Evolutionary conservation across 2,888 invertebrate species (phyloP).

Genomic region (Cataglyphis rosenhaueri): DNA sequence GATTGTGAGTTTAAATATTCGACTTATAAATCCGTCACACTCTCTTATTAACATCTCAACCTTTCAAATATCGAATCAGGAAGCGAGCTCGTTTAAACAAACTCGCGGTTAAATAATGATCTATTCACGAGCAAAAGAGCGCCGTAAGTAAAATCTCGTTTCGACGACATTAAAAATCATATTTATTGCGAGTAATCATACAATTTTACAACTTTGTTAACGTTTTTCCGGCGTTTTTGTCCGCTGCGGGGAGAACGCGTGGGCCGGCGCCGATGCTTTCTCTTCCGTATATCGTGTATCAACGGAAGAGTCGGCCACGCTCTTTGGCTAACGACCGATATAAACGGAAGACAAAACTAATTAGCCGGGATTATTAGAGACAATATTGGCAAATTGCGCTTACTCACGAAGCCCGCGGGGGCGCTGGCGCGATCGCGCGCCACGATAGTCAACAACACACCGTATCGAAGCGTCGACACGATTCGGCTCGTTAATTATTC

Average conservation of each 20-base stretch:
- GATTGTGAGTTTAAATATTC: not conserved
- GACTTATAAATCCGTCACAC: not conserved
- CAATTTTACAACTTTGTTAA: conserved; percentile 21
- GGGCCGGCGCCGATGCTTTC: conserved; percentile 69
- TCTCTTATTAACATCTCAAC: not conserved
- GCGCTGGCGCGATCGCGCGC: conserved; percentile 74
- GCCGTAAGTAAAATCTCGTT: conserved; percentile 22
- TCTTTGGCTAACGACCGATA: conserved; percentile 66
- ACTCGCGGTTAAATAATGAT: not conserved
- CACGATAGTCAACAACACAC: conserved; percentile 72
- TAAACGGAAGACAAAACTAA: conserved; percentile 77
- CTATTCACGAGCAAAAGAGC: conserved; percentile 13
- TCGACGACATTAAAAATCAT: conserved; percentile 22
- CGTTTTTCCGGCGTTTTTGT: conserved; percentile 53
- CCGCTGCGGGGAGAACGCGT: conserved; percentile 50
- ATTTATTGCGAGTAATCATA: conserved; percentile 40
- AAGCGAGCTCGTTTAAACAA: conserved; percentile 11
- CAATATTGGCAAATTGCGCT: conserved; percentile 80
- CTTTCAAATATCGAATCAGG: conserved; percentile 5
- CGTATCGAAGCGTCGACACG: conserved; percentile 77
- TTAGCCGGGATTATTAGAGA: conserved; percentile 79
- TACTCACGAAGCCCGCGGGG: conserved; percentile 65
- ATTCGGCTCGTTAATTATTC: conserved; percentile 82
- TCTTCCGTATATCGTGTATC: conserved; percentile 66
- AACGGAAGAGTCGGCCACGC: conserved; percentile 60